These are phyloP conservation scores for Epinephelus awoara DNA, from an alignment of 2,797 vertebrate genomes.

Conservation along the genomic window DNA sequence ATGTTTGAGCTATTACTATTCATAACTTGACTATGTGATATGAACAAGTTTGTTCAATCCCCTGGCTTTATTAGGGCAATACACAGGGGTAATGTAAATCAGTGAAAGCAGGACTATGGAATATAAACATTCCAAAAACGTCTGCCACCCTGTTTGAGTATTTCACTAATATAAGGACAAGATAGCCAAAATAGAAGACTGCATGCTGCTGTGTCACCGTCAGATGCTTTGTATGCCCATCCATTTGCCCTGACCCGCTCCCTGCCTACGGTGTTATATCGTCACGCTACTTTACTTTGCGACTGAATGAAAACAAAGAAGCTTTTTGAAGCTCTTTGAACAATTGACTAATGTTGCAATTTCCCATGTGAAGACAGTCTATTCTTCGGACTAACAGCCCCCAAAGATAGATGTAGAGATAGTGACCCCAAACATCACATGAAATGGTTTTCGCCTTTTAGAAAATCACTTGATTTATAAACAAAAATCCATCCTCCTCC, in stretches of 20 bases:
- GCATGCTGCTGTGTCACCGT: background rate
- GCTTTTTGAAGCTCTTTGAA: slow-evolving; percentile 8
- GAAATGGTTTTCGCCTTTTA: background rate
- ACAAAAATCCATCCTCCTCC: slow-evolving; percentile 13
- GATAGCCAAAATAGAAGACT: background rate
- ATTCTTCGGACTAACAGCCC: background rate
- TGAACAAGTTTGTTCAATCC: background rate
- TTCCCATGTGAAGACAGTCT: background rate
- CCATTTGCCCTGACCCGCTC: background rate
- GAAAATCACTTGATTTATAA: slow-evolving; percentile 28
- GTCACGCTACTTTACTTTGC: slow-evolving; percentile 9
- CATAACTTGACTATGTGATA: background rate
- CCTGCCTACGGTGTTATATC: background rate
- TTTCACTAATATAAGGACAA: background rate
- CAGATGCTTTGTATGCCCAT: slow-evolving; percentile 5
- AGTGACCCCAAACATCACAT: slow-evolving; percentile 17
- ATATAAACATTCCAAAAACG: background rate
- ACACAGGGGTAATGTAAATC: background rate
- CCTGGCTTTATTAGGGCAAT: background rate
- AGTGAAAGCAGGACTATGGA: background rate
- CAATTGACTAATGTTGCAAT: background rate
- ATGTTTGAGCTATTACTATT: background rate
- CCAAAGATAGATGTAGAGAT: slow-evolving; percentile 19
- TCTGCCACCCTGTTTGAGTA: background rate
- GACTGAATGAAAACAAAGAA: slow-evolving; percentile 7